Conservation (phyloP, 2,113 vertebrate species). For the Odontophorus gujanensis region DNA sequence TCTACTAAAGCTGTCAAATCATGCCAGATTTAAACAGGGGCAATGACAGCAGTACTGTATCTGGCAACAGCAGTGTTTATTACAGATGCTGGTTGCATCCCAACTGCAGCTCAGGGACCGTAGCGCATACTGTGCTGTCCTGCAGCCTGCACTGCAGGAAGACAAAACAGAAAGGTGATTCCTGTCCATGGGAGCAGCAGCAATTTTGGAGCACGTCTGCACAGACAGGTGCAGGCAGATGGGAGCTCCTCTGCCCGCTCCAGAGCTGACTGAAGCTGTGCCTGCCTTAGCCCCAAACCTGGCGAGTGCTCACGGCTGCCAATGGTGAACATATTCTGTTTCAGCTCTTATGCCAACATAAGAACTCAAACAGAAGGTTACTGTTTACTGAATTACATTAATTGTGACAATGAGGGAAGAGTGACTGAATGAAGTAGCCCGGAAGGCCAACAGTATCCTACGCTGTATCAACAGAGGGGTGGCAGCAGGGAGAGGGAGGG, state of each 20-base stretch:
- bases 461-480: neutral
- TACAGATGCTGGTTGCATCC: fast-evolving
- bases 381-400: neutral
- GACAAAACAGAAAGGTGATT: neutral
- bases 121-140: neutral
- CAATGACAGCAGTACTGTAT: neutral
- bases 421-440: neutral
- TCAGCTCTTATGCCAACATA: too few relatives aligned
- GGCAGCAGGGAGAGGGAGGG: neutral
- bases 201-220: neutral
- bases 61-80: fast-evolving
- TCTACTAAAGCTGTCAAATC: neutral
- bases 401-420: neutral
- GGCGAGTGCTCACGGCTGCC: neutral
- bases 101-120: fast-evolving
- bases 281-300: neutral
- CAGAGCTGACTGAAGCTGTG: neutral
- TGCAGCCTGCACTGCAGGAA: fast-evolving
- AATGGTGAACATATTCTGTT: too few relatives aligned
- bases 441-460: neutral
- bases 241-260: neutral
- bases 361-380: neutral
- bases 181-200: neutral
- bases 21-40: neutral
- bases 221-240: neutral